phyloP scores from a whole-genome alignment of 2,113 vertebrate species.

The Oreochromis aureus region DNA sequence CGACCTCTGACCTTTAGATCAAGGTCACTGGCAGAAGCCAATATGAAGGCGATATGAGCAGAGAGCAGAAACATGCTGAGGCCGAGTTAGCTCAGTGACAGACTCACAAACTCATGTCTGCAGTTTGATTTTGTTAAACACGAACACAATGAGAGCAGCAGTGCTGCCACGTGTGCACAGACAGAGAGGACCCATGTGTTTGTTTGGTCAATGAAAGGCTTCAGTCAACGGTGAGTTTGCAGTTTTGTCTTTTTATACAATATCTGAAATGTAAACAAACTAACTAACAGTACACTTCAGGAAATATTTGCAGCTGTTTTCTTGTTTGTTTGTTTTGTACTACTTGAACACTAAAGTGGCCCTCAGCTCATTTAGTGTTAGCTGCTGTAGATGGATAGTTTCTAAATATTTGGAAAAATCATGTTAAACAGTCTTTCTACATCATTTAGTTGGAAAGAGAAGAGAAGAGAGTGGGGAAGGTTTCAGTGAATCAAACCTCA shows the following conservation, averaged over 20 bases:
- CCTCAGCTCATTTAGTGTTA: background rate
- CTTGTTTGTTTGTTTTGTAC: background rate
- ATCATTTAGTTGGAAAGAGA: background rate
- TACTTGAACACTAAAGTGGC: too few species aligned
- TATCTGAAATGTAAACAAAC: background rate
- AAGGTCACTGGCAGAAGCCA: background rate
- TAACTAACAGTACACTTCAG: background rate
- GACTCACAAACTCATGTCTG: background rate
- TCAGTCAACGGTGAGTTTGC: background rate
- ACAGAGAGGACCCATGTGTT: rapidly evolving
- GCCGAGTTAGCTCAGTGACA: background rate
- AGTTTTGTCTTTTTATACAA: background rate
- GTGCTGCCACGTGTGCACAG: background rate
- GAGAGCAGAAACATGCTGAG: rapidly evolving
- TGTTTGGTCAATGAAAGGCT: background rate
- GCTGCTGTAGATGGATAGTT: background rate
- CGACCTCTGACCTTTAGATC: rapidly evolving
- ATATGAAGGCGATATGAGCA: background rate
- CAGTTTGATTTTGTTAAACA: background rate
- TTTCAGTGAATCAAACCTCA: rapidly evolving
- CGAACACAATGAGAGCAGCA: background rate
- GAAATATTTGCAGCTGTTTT: rapidly evolving
- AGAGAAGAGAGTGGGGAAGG: background rate
- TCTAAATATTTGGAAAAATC: background rate
- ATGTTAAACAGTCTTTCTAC: background rate